Evolutionary conservation across 2,888 invertebrate species (phyloP), one percentile per base, ranked within the genome.

Genomic region (Zygaena filipendulae): DNA sequence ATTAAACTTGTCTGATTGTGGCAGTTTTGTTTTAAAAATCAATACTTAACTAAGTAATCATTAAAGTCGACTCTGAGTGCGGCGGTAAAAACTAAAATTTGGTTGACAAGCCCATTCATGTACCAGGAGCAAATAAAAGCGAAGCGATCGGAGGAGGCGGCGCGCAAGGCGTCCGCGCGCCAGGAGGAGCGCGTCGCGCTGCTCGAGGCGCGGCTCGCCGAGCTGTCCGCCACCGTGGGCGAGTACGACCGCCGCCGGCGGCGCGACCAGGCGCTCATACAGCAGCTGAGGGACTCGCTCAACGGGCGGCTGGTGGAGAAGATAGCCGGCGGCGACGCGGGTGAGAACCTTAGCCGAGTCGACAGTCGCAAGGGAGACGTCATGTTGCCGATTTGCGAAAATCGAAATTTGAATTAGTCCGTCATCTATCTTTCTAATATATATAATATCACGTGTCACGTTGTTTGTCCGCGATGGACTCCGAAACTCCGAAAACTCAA

Each of bases 161-260:
- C 90, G 0, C 82, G 85, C 26, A 82, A 83, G 39, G 75, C 86
- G 19, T 87, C 87, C 33, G 83, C 85, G 0, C 75, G 86, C 2
- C 90, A 91, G 42, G 93, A 93, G 55, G 85, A 88, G 30, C 75
- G 92, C 34, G 91, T 92, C 1, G 87, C 87, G 0, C 81, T 86
- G 25, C 74, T 94, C 27, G 93, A 94, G 61, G 82, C 85, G 3
- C 83, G 86, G 38, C 60, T 93, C 10, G 89, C 92, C 0, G 92
- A 94, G 50, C 63, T 94, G 13, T 92, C 92, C 0, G 84, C 85
- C 30, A 88, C 87, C 0, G 86, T 93, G 3, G 92, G 92, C 0
- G 84, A 83, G 35, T 91, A 92, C 47, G 92, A 93, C 52, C 70
- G 87, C 30, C 59, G 87, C 5, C 67, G 90, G 2, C 84, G 88